Evolutionary conservation across 1,140 invertebrate genomes (phyloP).

Genomic region (Megalopta genalis): DNA sequence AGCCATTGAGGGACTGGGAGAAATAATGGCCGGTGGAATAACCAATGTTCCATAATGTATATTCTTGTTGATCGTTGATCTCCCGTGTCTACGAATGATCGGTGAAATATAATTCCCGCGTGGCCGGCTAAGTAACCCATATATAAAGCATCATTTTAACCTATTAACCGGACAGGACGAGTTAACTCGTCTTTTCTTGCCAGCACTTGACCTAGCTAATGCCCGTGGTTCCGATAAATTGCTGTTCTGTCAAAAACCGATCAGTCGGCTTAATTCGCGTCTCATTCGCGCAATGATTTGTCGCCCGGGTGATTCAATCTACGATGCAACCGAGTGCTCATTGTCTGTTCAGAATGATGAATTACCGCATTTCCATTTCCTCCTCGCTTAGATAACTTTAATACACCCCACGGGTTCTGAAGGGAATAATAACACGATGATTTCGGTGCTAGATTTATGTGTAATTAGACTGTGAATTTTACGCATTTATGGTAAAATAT

Average conservation of each 20-base stretch:
- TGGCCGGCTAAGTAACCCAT: slow-evolving; percentile 20
- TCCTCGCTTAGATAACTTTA: too few species aligned
- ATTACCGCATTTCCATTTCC: too few species aligned
- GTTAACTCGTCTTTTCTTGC: too few species aligned
- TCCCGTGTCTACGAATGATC: slow-evolving; percentile 35
- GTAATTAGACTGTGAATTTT: too few species aligned
- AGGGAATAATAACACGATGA: too few species aligned
- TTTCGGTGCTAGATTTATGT: too few species aligned
- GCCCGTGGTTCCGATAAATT: slow-evolving; percentile 2
- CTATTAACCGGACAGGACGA: slow-evolving; percentile 26
- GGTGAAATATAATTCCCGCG: slow-evolving; percentile 31
- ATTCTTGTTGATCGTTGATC: slow-evolving; percentile 42
- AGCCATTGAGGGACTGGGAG: slow-evolving; percentile 15
- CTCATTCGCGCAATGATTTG: not conserved
- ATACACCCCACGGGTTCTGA: too few species aligned
- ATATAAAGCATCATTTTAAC: slow-evolving; percentile 39
- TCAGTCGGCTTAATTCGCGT: not conserved
- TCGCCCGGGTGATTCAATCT: not conserved
- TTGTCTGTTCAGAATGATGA: not conserved
- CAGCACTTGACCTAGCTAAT: not conserved
- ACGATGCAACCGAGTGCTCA: not conserved
- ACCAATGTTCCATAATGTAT: slow-evolving; percentile 37
- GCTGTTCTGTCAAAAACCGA: not conserved
- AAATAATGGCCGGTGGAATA: slow-evolving; percentile 34
- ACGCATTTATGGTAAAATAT: too few species aligned